Conservation (phyloP, 1,140 invertebrate species). For the Ooceraea biroi region DNA sequence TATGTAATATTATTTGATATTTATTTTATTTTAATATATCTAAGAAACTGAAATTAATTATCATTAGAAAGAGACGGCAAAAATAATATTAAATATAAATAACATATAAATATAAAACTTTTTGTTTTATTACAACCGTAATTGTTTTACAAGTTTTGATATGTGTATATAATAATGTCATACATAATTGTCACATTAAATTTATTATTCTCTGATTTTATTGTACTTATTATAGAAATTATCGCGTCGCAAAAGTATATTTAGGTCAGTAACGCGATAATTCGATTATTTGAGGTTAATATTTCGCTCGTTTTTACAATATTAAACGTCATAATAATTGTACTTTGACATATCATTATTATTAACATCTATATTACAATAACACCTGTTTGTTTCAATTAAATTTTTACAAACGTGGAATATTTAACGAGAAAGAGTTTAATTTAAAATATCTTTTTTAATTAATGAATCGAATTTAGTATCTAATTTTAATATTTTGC, state of each 20-base stretch:
- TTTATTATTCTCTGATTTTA: slow-evolving; percentile 44
- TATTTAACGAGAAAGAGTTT: background rate
- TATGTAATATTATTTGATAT: too few relatives aligned
- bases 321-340: background rate
- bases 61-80: too few relatives aligned
- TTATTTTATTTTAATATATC: too few relatives aligned
- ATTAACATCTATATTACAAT: slow-evolving; percentile 1
- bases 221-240: slow-evolving; percentile 38
- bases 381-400: background rate
- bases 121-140: too few relatives aligned
- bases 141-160: background rate
- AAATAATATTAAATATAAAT: too few relatives aligned
- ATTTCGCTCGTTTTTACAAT: slow-evolving; percentile 13
- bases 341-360: slow-evolving; percentile 32
- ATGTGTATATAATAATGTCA: too few relatives aligned
- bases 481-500: background rate
- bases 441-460: slow-evolving; percentile 2
- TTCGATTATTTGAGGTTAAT: slow-evolving; percentile 39
- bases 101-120: too few relatives aligned
- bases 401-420: background rate
- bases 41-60: too few relatives aligned
- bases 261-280: slow-evolving; percentile 41
- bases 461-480: background rate
- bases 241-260: slow-evolving; percentile 27
- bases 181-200: slow-evolving; percentile 1